Conservation (phyloP, 1,140 invertebrate species). For the Drosophila ironensis region DNA sequence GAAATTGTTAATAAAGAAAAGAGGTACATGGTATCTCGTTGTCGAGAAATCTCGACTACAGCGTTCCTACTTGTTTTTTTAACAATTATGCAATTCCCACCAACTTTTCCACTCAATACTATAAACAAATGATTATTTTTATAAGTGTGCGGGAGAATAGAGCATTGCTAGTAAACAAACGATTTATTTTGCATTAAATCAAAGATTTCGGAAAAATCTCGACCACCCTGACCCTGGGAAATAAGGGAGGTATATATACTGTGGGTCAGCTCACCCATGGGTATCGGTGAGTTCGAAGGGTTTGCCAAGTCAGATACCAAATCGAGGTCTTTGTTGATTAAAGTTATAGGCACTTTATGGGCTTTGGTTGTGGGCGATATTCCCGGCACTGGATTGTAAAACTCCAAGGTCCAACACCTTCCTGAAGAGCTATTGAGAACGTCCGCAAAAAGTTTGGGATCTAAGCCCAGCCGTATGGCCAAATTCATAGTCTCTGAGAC, state of each 20-base stretch:
- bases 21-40: too few relatives aligned
- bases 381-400: constrained; percentile 99
- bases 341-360: constrained; percentile 88
- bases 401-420: constrained; percentile 96
- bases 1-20: too few relatives aligned
- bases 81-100: constrained; percentile 32
- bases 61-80: too few relatives aligned
- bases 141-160: not conserved
- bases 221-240: constrained; percentile 88
- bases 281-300: constrained; percentile 87
- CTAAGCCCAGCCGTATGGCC: constrained; percentile 94
- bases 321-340: constrained; percentile 98
- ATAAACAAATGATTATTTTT: constrained; percentile 5
- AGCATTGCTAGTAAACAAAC: constrained; percentile 7
- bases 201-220: constrained; percentile 97
- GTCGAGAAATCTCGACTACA: too few relatives aligned
- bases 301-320: constrained; percentile 92
- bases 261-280: constrained; percentile 92
- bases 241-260: constrained; percentile 92
- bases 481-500: constrained; percentile 95
- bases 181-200: constrained; percentile 87
- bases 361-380: constrained; percentile 92
- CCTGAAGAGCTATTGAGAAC: constrained; percentile 97
- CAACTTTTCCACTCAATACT: constrained; percentile 21
- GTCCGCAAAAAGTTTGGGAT: constrained; percentile 92